Base-by-base conservation (phyloP, 2,888 invertebrate genomes). In the Nezara viridula region DNA sequence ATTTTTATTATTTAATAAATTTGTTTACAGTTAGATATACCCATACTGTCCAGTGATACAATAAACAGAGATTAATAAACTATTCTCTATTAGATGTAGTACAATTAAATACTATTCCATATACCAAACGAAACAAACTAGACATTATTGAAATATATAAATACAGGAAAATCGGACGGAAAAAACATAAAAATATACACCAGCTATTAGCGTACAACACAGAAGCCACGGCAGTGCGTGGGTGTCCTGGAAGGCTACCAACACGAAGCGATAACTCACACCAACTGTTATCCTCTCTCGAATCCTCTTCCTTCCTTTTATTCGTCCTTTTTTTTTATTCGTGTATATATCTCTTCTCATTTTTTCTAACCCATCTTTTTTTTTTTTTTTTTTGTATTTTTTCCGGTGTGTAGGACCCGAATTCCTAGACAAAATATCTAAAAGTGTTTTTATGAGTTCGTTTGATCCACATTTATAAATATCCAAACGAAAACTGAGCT, bases 211-310 rank as follows among this genome's bases (percentile, higher is more conserved):
- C 66, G 66, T 73, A 73, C 66, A 37, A 73, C 37, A 73, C 0
- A 73, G 44, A 81, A 81, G 81, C 81, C 81, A 44, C 81, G 81
- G 16, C 14, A 1, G 81, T 81, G 81, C 81, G 81, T 81, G 81
- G 81, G 81, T 81, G 81, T 81, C 44, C 81, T 81, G 81, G 81
- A 81, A 81, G 44, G 24, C 44, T 81, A 81, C 81, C 81, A 81
- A 81, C 81, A 24, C 44, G 4, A 24, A 81, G 81, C 81, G n/a
- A 81, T 81, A 81, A 81, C 81, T 81, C 81, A 81, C 40, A 40
- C 14, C 44, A 14, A 44, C 40, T 44, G 81, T 81, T 81, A 40
- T 81, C 81, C 44, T 44, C 81, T 81, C 81, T 81, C 44, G 16
- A 81, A 81, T 40, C 81, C 81, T 44, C 44, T 81, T 81, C 81